phyloP scores from a whole-genome alignment of 2,797 vertebrate genomes.

The Poeciliopsis presidionis region DNA sequence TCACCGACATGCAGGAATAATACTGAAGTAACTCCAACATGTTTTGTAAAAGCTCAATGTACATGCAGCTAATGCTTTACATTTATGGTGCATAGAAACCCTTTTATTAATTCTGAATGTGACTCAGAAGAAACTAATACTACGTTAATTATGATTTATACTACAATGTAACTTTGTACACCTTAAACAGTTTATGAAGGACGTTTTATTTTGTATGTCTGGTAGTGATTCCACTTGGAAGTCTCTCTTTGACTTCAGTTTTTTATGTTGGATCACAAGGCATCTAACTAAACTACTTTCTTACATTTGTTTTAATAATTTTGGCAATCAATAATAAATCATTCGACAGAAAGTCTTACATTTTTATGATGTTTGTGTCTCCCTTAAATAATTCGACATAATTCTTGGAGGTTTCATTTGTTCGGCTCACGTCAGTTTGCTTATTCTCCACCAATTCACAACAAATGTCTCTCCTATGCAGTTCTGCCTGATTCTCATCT shows the following conservation, averaged over 20 bases:
- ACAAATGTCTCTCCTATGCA: neutral
- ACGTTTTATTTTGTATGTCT: neutral
- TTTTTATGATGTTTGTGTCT: neutral
- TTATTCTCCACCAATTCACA: neutral
- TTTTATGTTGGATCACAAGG: neutral
- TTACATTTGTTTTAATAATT: neutral
- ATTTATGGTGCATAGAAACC: neutral
- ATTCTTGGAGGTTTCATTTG: neutral
- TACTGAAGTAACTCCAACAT: neutral
- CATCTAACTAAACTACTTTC: neutral
- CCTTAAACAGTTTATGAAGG: neutral
- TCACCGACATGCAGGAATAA: slow-evolving; percentile 6
- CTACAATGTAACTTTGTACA: neutral
- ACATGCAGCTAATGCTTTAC: neutral
- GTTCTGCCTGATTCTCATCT: no score
- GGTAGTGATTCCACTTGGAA: slow-evolving; percentile 12
- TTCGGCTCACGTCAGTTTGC: neutral
- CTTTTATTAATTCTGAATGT: slow-evolving; percentile 1
- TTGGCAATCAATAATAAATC: neutral
- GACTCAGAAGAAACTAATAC: neutral
- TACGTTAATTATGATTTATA: neutral
- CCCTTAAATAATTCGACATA: neutral
- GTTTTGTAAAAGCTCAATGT: neutral
- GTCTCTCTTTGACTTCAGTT: neutral
- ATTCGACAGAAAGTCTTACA: neutral